Evolutionary conservation across 2,888 invertebrate species (phyloP).

Genomic region (Pseudeuparius sepicola): DNA sequence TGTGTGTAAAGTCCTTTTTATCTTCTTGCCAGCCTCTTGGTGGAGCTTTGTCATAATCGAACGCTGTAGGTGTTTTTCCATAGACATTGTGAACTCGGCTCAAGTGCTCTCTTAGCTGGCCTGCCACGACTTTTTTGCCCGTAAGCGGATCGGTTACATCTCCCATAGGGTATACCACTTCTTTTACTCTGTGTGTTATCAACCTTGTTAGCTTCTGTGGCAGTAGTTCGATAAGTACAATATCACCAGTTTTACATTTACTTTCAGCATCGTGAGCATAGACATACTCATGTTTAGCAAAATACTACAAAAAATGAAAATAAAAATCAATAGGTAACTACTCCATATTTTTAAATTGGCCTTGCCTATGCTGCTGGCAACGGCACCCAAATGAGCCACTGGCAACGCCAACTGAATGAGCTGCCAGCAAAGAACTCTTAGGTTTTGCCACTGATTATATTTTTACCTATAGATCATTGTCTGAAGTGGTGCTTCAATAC

Average conservation of each 20-base stretch:
- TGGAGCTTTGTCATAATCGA: constrained; percentile 68
- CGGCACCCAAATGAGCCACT: too few relatives aligned
- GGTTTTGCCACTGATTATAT: too few relatives aligned
- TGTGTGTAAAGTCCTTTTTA: constrained; percentile 70
- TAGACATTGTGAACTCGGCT: constrained; percentile 56
- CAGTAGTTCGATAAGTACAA: constrained; percentile 67
- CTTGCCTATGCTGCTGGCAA: too few relatives aligned
- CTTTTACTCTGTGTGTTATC: constrained; percentile 69
- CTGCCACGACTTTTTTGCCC: constrained; percentile 65
- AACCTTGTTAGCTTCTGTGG: constrained; percentile 63
- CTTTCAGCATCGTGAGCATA: constrained; percentile 73
- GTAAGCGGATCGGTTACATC: constrained; percentile 81
- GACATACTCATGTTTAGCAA: constrained; percentile 58
- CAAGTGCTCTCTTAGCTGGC: constrained; percentile 65
- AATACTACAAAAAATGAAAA: constrained; percentile 66
- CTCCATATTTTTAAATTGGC: too few relatives aligned
- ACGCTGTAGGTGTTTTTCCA: constrained; percentile 57
- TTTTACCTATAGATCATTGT: too few relatives aligned
- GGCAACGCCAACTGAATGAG: too few relatives aligned
- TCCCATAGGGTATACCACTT: constrained; percentile 72
- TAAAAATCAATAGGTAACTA: too few relatives aligned
- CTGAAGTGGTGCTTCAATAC: too few relatives aligned
- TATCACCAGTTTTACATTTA: constrained; percentile 70
- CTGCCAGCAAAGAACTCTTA: too few relatives aligned
- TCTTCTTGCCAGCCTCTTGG: constrained; percentile 74